Evolutionary conservation across 2,797 vertebrate species (phyloP).

Genomic region (Coluber constrictor): DNA sequence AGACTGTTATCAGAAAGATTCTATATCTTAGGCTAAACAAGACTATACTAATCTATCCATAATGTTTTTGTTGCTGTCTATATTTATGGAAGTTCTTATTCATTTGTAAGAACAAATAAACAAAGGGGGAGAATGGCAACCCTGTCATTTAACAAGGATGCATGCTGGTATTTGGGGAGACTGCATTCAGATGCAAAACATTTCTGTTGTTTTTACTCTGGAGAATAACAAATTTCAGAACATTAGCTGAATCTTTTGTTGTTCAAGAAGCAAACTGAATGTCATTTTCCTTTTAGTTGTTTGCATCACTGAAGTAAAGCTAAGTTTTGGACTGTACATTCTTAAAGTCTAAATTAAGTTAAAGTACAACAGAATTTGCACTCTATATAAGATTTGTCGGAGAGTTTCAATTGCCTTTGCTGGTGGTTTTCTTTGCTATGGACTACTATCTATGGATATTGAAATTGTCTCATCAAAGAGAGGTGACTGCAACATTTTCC

Average conservation of each 20-base stretch:
- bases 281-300: not conserved
- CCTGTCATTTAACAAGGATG: not conserved
- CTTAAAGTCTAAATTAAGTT: not conserved
- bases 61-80: conserved; percentile 31
- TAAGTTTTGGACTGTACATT: not conserved
- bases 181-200: not conserved
- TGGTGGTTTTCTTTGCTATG: conserved; percentile 23
- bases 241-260: not conserved
- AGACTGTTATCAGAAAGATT: conserved; percentile 66
- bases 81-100: conserved; percentile 1
- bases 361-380: not conserved
- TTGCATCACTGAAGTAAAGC: not conserved
- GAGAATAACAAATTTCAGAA: conserved; percentile 2
- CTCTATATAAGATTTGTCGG: not conserved
- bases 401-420: not conserved
- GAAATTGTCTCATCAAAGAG: not conserved
- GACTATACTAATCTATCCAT: conserved; percentile 37
- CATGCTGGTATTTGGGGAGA: not conserved
- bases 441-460: conserved; percentile 26
- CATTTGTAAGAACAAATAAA: not conserved
- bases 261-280: not conserved
- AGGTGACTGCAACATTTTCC: not conserved
- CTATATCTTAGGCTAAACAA: conserved; percentile 62
- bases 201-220: not conserved
- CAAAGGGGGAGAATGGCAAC: not conserved